These are phyloP conservation scores for Arion vulgaris DNA, from an alignment of 1,140 invertebrate species.

Conservation along the genomic window DNA sequence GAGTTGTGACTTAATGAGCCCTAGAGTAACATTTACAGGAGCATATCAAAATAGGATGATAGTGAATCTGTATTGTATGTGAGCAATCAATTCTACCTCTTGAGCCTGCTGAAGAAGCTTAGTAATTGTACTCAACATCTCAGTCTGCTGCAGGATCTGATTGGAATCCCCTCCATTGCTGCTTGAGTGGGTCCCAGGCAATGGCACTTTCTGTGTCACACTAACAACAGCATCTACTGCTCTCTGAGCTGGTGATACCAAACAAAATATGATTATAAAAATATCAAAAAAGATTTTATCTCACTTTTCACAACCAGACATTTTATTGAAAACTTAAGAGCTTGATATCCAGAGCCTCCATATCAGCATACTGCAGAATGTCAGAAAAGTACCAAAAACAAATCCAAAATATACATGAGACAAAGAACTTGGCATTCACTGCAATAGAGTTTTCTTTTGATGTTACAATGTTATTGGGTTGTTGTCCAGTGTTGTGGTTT, in stretches of 20 bases:
- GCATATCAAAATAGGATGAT: too few relatives aligned
- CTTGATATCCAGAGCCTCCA: too few relatives aligned
- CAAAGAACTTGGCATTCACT: too few relatives aligned
- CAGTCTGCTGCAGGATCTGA: constrained; percentile 55
- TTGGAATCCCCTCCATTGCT: constrained; percentile 39
- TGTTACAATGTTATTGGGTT: too few relatives aligned
- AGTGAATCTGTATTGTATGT: too few relatives aligned
- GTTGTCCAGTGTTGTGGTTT: too few relatives aligned
- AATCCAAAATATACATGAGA: too few relatives aligned
- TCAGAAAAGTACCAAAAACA: too few relatives aligned
- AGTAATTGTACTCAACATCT: constrained; percentile 69
- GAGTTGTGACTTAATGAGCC: too few relatives aligned
- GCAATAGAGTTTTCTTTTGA: too few relatives aligned
- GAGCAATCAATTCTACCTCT: constrained; percentile 50
- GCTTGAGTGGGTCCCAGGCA: constrained; percentile 20
- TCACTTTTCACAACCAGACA: background rate
- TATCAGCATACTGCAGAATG: too few relatives aligned
- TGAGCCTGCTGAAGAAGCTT: constrained; percentile 69
- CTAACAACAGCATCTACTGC: constrained; percentile 61
- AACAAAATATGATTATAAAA: background rate
- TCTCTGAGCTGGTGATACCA: constrained; percentile 55
- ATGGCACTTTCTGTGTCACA: constrained; percentile 40
- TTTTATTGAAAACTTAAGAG: background rate
- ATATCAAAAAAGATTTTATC: background rate
- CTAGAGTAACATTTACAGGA: too few relatives aligned